Conservation (phyloP, 2,888 invertebrate species). For the Sarcophaga caerulescens region DNA sequence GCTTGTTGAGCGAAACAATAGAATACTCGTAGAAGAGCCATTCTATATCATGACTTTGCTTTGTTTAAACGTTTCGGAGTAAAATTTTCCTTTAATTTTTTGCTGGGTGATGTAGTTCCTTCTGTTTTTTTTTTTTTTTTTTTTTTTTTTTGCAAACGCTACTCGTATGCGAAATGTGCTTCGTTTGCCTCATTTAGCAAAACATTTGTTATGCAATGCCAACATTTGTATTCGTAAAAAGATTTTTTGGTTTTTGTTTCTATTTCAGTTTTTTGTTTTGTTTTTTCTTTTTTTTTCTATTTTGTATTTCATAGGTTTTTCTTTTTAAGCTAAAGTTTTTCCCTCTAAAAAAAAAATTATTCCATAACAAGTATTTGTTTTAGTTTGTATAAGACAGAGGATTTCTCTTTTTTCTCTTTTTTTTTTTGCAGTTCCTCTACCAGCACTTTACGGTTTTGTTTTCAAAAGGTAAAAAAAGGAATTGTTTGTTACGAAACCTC, state of each 20-base stretch:
- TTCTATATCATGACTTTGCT: neutral
- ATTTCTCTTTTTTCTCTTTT: slow-evolving; percentile 5
- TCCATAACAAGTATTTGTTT: neutral
- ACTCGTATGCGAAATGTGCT: slow-evolving; percentile 62
- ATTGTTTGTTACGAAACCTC: slow-evolving; percentile 69
- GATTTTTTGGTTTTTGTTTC: slow-evolving; percentile 73
- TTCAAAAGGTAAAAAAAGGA: slow-evolving; percentile 45
- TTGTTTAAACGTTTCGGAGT: slow-evolving; percentile 21
- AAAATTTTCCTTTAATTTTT: neutral
- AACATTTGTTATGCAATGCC: slow-evolving; percentile 77
- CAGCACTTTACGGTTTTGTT: neutral
- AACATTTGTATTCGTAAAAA: slow-evolving; percentile 78
- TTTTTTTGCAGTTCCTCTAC: neutral
- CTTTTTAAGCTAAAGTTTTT: slow-evolving; percentile 16
- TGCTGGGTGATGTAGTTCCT: no score
- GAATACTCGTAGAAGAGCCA: no score
- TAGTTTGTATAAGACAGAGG: slow-evolving; percentile 4
- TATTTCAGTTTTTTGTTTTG: slow-evolving; percentile 68
- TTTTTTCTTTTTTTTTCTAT: slow-evolving; percentile 67
- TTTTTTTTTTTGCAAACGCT: neutral
- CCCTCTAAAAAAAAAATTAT: slow-evolving; percentile 13
- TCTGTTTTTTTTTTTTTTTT: slow-evolving; percentile 30
- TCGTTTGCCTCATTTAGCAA: slow-evolving; percentile 70
- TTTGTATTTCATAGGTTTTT: slow-evolving; percentile 23
- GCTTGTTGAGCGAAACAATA: no score